These are phyloP conservation scores for Hozukius guyotensis DNA, from an alignment of 2,797 vertebrate genomes.

Conservation along the genomic window DNA sequence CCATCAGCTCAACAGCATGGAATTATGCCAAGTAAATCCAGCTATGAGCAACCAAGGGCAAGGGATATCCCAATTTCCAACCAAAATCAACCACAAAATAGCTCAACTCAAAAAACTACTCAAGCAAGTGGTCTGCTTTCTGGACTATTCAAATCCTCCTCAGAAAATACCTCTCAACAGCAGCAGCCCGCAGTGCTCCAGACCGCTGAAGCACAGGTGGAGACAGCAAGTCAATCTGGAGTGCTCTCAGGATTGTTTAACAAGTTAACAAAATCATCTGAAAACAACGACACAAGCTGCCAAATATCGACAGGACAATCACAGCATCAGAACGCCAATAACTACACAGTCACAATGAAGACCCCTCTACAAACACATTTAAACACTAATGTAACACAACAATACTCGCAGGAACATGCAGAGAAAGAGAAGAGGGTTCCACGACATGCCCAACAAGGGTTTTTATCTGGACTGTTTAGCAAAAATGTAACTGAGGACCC, in stretches of 20 bases:
- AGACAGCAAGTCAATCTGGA: slow-evolving; percentile 60
- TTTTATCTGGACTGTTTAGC: slow-evolving; percentile 86
- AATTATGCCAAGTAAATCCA: slow-evolving; percentile 53
- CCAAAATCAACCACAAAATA: slow-evolving; percentile 46
- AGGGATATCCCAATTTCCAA: slow-evolving; percentile 21
- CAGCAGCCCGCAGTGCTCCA: slow-evolving; percentile 41
- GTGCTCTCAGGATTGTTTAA: slow-evolving; percentile 77
- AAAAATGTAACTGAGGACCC: slow-evolving; percentile 78
- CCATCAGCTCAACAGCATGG: slow-evolving; percentile 45
- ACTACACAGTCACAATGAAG: slow-evolving; percentile 24
- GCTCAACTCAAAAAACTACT: slow-evolving; percentile 51
- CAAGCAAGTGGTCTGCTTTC: slow-evolving; percentile 77
- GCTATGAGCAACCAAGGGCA: slow-evolving; percentile 45
- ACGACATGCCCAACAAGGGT: slow-evolving; percentile 66
- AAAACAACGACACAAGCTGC: slow-evolving; percentile 54
- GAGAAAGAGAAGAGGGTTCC: slow-evolving; percentile 68
- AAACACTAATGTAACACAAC: slow-evolving; percentile 33
- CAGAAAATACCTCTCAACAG: slow-evolving; percentile 63
- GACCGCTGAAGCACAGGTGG: slow-evolving; percentile 29
- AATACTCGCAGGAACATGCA: slow-evolving; percentile 55
- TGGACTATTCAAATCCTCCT: slow-evolving; percentile 78
- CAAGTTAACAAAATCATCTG: slow-evolving; percentile 75
- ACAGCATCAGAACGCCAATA: slow-evolving; percentile 34
- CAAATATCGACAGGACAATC: slow-evolving; percentile 45
- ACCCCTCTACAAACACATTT: slow-evolving; percentile 39